Base-by-base conservation (phyloP, 2,888 invertebrate species). In the Hoplodrina ambigua region DNA sequence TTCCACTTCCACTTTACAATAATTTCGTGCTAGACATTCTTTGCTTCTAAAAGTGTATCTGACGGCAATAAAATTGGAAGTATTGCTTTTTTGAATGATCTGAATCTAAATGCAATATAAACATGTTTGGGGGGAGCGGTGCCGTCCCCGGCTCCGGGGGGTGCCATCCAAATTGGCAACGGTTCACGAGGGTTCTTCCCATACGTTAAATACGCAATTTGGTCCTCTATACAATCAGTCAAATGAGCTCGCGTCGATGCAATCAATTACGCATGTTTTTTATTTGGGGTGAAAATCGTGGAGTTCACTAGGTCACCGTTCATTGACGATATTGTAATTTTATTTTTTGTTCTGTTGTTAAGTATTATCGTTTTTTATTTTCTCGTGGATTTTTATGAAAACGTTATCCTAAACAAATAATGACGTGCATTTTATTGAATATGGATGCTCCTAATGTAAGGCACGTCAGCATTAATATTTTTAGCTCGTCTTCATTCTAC, bases 151-250 rank as follows among this genome's bases (percentile, higher is more conserved):
- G 74, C 84, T 84, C 83, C 87, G 88, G 91, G 91, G 90, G 81
- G 83, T 86, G 74, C 85, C 86, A 80, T 86, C 89, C 88, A 94
- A 94, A 95, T 95, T 95, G 95, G 94, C 94, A 93, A 89, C 92
- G 91, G 90, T 90, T 91, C 91, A 85, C 90, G 88, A 93, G 94
- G 96, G 94, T 90, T 88, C 91, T 92, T 92, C 92, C 93, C 91
- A 93, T 92, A 94, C 93, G 94, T 94, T 95, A 94, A 95, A 94
- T 94, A 95, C 93, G 93, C 94, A 94, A 94, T 94, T 95, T 91
- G 88, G 90, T 91, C 89, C 89, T 90, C 91, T 87, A 91, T 93
- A 94, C 96, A 95, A 95, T 95, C 94, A 94, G 86, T 90, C 89
- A 93, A 94, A 95, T 94, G 94, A 95, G 94, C 91, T 93, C 88